Conservation (phyloP, 1,140 invertebrate genomes). For the Achatina immaculata region DNA sequence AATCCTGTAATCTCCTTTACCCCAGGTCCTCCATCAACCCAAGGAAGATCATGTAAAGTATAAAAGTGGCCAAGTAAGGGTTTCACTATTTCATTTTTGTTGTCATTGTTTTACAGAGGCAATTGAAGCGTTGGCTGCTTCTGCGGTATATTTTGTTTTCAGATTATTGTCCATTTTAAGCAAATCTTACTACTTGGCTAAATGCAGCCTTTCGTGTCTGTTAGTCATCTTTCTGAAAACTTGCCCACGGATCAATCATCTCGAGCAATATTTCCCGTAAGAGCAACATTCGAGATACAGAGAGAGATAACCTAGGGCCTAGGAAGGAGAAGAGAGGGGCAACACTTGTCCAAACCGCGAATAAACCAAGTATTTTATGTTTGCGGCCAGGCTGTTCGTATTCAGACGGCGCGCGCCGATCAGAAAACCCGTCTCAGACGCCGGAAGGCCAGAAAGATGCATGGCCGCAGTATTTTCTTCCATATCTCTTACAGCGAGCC, state of each 20-base stretch:
- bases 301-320: constrained; percentile 11
- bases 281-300: constrained; percentile 14
- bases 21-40: no score
- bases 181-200: no score
- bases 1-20: no score
- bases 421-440: neutral
- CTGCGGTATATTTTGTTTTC: no score
- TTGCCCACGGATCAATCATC: neutral
- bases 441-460: neutral
- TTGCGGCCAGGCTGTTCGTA: neutral
- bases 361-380: constrained; percentile 19
- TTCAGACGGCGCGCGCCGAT: constrained; percentile 7
- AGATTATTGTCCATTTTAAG: no score
- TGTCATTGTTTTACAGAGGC: no score
- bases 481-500: neutral
- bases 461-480: neutral
- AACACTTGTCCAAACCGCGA: constrained; percentile 9
- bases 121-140: no score
- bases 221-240: neutral
- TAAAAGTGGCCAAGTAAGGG: no score
- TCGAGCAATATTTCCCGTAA: neutral
- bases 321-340: neutral
- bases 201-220: neutral
- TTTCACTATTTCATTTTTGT: no score
- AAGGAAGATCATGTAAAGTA: no score